Evolutionary conservation across 2,888 invertebrate genomes (phyloP), one percentile per base, ranked within the genome.

Genomic region (Agrochola circellaris): DNA sequence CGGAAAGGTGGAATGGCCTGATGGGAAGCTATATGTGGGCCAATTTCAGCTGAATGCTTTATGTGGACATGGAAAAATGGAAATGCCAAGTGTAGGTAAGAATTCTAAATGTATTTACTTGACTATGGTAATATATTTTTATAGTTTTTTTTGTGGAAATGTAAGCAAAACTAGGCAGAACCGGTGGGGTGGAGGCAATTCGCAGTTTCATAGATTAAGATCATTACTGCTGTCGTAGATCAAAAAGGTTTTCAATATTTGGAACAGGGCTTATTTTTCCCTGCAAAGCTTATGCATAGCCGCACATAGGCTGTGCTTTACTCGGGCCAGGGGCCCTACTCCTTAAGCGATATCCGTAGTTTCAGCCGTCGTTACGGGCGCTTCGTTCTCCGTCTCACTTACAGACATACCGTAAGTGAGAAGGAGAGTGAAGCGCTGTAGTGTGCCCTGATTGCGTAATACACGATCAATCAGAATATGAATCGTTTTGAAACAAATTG

Each of bases 1-100:
- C 91, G 99, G 99, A 8, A 98, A 98, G 92, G 93, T 99, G 79
- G 98, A 98, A 90, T 99, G 98, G 98, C 96, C 97, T 1, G 98
- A 99, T 94, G 98, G 98, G 0, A 97, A 97, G 89, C 96, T 97
- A 74, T 99, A 98, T 89, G 97, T 97, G n/a, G 99, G 99, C 0
- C 98, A 98, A 88, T 98, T 99, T 93, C 97, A 97, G 85, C 97
- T 98, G 87, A 98, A 98, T 88, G 94, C 97, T n/a, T 97, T 98
- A 88, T 97, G 97, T 93, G 98, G 98, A 72, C 97, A 97, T 91
- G 98, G 98, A 23, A 97, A 97, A 89, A 97, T 98, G 97, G 97
- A 98, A 89, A 97, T 97, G 64, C 98, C 98, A 48, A 97, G 96
- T 81, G 93, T 97, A 84, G 97, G 97, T 95, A 93, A 94, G 96